Evolutionary conservation across 1,140 invertebrate genomes (phyloP).

Genomic region (Drosophila tani): DNA sequence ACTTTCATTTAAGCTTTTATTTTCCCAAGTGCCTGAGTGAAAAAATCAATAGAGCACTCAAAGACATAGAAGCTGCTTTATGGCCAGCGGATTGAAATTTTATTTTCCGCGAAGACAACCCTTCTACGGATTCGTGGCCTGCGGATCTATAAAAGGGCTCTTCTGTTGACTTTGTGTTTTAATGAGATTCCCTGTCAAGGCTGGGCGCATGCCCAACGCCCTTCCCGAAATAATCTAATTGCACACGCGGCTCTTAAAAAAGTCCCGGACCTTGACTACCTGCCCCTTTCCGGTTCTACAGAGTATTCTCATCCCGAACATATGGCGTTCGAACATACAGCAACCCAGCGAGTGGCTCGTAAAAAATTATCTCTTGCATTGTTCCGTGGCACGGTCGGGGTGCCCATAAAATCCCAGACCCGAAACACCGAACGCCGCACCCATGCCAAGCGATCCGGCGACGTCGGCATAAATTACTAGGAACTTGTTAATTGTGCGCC

Average conservation of each 20-base stretch:
- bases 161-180: constrained; percentile 68
- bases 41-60: constrained; percentile 16
- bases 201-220: constrained; percentile 75
- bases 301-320: constrained; percentile 45
- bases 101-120: constrained; percentile 58
- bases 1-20: too few relatives aligned
- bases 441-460: constrained; percentile 43
- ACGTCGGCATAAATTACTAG: constrained; percentile 78
- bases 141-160: constrained; percentile 2
- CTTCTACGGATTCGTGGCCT: constrained; percentile 3
- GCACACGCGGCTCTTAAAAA: constrained; percentile 53
- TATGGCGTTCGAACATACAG: constrained; percentile 45
- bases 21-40: constrained; percentile 1
- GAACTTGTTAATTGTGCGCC: constrained; percentile 80
- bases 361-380: constrained; percentile 78
- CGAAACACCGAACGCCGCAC: constrained; percentile 7
- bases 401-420: constrained; percentile 74
- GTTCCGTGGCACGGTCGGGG: constrained; percentile 70
- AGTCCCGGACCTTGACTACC: constrained; percentile 19
- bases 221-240: constrained; percentile 73
- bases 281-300: constrained; percentile 15
- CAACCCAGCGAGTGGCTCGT: constrained; percentile 59
- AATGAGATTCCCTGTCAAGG: constrained; percentile 72
- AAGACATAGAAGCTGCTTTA: constrained; percentile 40
- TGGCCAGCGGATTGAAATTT: constrained; percentile 62